phyloP scores from a whole-genome alignment of 2,113 vertebrate species.

The Rattus norvegicus region GRCr8 NC_086039.1:109586501-109587000 shows the following conservation, averaged over 20 bases:
- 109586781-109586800: neutral
- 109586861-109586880: neutral
- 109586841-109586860: too few species aligned
- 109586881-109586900: neutral
- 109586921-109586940: neutral
- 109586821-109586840: too few species aligned
- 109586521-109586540: constrained; percentile 57
- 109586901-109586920: neutral
- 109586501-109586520: constrained; percentile 50
- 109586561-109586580: neutral
- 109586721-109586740: neutral
- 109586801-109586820: neutral
- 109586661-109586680: neutral
- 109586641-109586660: neutral
- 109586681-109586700: constrained; percentile 27
- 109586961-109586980: neutral
- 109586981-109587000: constrained; percentile 30
- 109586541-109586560: constrained; percentile 26
- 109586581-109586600: neutral
- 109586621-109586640: constrained; percentile 25
- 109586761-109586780: neutral
- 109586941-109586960: neutral
- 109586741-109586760: constrained; percentile 1
- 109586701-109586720: neutral
- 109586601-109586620: neutral